Evolutionary conservation across 2,888 invertebrate genomes (phyloP), one percentile per base, ranked within the genome.

Genomic region (Theodoxus fluviatilis): DNA sequence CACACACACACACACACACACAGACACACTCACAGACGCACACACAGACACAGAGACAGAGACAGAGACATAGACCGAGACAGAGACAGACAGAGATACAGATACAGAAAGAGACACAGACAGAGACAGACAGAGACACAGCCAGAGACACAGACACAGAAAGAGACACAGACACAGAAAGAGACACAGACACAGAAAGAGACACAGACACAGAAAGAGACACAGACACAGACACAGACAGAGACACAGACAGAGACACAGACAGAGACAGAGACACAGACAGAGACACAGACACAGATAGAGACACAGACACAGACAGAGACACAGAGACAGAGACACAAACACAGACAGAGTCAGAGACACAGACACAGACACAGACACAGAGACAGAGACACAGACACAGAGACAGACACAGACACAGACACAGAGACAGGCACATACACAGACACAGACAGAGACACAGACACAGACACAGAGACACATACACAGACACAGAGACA

Each of bases 251-350:
- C n/a, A 18, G 22, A 28, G 40, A 28, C 15, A n/a, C n/a, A 67
- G 67, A 49, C 15, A 49, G 52, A 67, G 52, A 67, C 31, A 67
- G 52, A 67, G n/a, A 31, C 18, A 67, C 33, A 67, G 52, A 67
- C 18, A 28, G 49, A 49, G 31, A 47, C 18, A 47, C 18, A n/a
- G 18, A 47, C 47, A 47, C 22, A 1, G 22, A 47, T n/a, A 47
- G 47, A 18, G 18, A n/a, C 47, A 22, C 18, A 22, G 47, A n/a
- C 18, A 47, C 18, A 47, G 47, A 47, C 22, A 47, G 47, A 18
- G 47, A 47, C 18, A 47, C 22, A n/a, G 61, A 61, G 33, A 35
- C 35, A 61, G 33, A 61, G 61, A 61, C 3, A 61, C 35, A 61
- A 7, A 61, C n/a, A n/a, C n/a, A n/a, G n/a, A n/a, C n/a, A n/a